Evolutionary conservation across 2,888 invertebrate species (phyloP).

Genomic region (Rhyacophila evoluta): DNA sequence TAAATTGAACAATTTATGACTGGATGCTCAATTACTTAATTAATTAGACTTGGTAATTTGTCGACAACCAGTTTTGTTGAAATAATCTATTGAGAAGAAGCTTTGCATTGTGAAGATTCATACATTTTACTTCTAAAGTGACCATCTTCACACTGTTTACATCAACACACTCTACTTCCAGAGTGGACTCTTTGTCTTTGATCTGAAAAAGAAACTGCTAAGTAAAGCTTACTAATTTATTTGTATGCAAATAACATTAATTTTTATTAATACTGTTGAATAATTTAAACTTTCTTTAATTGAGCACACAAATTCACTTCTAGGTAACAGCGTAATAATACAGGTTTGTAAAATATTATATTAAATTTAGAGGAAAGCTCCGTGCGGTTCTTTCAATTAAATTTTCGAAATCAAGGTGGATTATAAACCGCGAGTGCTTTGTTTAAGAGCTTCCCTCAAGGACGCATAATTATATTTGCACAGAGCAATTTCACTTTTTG

Average conservation of each 20-base stretch:
- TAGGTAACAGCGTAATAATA: neutral
- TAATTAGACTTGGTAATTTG: no score
- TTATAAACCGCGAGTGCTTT: constrained; percentile 31
- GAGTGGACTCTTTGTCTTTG: no score
- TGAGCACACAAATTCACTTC: neutral
- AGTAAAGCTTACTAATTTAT: no score
- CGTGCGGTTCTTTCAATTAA: neutral
- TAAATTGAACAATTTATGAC: no score
- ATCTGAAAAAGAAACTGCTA: no score
- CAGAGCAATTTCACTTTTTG: constrained; percentile 43
- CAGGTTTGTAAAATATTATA: neutral
- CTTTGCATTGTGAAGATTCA: no score
- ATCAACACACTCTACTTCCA: no score
- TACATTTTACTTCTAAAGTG: no score
- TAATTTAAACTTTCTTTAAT: neutral
- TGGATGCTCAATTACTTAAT: no score
- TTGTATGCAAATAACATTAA: neutral
- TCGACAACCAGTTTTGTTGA: no score
- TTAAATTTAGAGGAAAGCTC: neutral
- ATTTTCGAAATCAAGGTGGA: constrained; percentile 28
- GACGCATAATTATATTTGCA: constrained; percentile 40
- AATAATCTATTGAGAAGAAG: no score
- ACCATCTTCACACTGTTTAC: no score
- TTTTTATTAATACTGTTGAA: neutral
- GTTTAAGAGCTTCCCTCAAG: constrained; percentile 42